Conservation (phyloP, 1,140 invertebrate genomes). For the Atopsyche davidsoni region DNA sequence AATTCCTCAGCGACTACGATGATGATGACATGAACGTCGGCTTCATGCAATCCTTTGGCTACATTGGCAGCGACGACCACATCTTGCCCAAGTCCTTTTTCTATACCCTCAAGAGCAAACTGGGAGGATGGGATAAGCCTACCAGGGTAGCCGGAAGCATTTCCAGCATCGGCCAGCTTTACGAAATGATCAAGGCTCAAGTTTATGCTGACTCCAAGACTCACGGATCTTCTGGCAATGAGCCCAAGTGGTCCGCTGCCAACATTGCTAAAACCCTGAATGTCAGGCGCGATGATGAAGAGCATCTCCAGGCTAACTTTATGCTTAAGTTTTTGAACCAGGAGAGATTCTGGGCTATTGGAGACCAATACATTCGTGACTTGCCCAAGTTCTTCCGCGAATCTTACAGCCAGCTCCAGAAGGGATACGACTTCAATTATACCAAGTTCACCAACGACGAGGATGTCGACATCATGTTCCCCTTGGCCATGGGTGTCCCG, state of each 20-base stretch:
- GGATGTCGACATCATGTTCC: slow-evolving; percentile 53
- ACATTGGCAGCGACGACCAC: slow-evolving; percentile 50
- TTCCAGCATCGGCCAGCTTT: slow-evolving; percentile 48
- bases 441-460: slow-evolving; percentile 50
- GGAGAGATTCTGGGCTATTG: slow-evolving; percentile 48
- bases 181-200: slow-evolving; percentile 3
- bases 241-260: slow-evolving; percentile 37
- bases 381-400: slow-evolving; percentile 37
- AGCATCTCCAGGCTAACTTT: slow-evolving; percentile 53
- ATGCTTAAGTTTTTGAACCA: slow-evolving; percentile 39
- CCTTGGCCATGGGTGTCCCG: slow-evolving; percentile 60
- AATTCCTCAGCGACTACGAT: slow-evolving; percentile 36
- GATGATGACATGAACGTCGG: slow-evolving; percentile 41
- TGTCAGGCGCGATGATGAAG: slow-evolving; percentile 44
- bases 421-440: slow-evolving; percentile 47
- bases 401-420: slow-evolving; percentile 32
- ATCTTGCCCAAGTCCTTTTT: background rate
- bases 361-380: slow-evolving; percentile 48
- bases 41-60: slow-evolving; percentile 37
- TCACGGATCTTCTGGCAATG: background rate
- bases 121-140: background rate
- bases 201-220: background rate
- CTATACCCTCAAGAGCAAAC: background rate
- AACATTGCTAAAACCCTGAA: slow-evolving; percentile 53
- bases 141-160: slow-evolving; percentile 34